Percentiles rank a stretch among this genome's conserved stretches.
These are phyloP conservation scores for Struthio camelus DNA, from an alignment of 2,113 vertebrate genomes.

Conservation along the genomic window DNA sequence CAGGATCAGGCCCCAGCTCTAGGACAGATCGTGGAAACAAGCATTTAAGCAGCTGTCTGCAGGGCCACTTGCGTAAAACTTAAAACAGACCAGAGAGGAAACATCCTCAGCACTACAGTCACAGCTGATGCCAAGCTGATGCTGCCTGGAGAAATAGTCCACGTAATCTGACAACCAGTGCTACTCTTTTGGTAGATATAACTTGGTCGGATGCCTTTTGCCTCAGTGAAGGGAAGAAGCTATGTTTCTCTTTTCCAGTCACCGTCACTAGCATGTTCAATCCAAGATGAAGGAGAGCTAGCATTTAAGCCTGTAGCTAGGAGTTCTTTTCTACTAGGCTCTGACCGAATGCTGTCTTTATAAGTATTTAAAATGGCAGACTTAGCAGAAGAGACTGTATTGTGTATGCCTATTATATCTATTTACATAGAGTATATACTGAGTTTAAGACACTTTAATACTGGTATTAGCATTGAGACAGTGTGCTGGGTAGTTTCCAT, in stretches of 20 bases:
- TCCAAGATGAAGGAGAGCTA: background rate
- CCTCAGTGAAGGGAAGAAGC: background rate
- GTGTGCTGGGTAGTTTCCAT: background rate
- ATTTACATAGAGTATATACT: background rate
- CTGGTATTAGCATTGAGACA: background rate
- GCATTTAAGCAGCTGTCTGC: background rate
- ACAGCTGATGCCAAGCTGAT: background rate
- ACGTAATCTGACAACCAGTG: background rate
- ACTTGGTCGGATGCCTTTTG: background rate
- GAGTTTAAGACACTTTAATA: background rate
- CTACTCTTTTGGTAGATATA: background rate
- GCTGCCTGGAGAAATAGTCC: background rate
- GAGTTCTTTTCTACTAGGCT: background rate
- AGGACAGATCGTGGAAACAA: background rate
- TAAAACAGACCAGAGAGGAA: background rate
- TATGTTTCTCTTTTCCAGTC: background rate
- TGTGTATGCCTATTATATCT: background rate
- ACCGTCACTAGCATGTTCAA: background rate
- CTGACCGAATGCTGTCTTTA: background rate
- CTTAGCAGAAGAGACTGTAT: background rate
- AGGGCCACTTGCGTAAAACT: background rate
- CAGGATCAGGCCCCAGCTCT: background rate
- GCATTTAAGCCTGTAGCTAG: background rate
- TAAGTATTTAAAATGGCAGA: background rate
- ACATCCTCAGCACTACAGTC: background rate